Percentiles rank a stretch among this genome's conserved stretches.
Conservation (phyloP, 2,113 vertebrate genomes). For the Peucedramus taeniatus region DNA sequence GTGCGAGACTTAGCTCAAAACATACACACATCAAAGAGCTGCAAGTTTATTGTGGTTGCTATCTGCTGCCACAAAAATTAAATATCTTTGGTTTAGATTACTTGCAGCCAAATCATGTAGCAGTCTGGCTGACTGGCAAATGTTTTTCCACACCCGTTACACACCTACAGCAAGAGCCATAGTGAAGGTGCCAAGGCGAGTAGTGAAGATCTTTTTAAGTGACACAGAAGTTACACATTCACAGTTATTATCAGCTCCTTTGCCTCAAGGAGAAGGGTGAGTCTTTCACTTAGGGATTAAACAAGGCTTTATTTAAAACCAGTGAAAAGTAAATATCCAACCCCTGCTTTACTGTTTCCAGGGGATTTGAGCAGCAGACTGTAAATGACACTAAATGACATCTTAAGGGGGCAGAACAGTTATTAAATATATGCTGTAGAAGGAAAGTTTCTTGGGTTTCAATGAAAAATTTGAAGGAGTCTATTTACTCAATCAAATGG, state of each 20-base stretch:
- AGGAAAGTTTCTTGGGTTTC: neutral
- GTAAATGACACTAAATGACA: conserved; percentile 39
- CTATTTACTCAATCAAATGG: neutral
- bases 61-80: neutral
- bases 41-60: neutral
- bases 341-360: neutral
- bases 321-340: conserved; percentile 40
- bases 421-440: neutral
- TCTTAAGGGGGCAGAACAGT: neutral
- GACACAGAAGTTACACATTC: neutral
- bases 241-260: conserved; percentile 5
- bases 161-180: neutral
- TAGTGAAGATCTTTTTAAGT: neutral
- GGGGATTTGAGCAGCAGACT: conserved; percentile 18
- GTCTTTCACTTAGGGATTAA: conserved; percentile 24
- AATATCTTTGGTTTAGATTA: neutral
- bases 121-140: neutral
- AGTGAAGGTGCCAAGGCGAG: neutral
- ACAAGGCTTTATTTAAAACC: conserved; percentile 24
- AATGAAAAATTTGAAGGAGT: neutral
- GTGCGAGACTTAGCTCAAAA: neutral
- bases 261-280: neutral
- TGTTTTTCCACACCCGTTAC: neutral
- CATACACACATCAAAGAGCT: neutral
- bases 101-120: neutral